Conservation (phyloP, 1,140 invertebrate species). For the Dicyema japonicum region DNA sequence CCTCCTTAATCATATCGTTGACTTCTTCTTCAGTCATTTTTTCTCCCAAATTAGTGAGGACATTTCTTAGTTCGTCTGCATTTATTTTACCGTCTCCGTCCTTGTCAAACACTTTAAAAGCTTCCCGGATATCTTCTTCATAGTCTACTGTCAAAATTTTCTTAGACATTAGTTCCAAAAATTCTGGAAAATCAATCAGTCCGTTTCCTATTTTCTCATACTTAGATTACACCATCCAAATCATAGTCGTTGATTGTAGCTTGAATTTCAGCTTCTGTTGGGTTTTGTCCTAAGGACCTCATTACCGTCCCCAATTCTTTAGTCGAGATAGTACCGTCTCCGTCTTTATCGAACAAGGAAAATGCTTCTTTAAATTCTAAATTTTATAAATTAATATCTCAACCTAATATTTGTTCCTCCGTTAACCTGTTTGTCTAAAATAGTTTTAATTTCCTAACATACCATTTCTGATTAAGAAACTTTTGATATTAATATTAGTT, state of each 20-base stretch:
- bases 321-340: conserved; percentile 8
- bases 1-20: conserved; percentile 85
- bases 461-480: too few relatives aligned
- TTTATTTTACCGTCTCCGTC: conserved; percentile 18
- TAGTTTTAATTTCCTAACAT: too few relatives aligned
- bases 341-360: conserved; percentile 7
- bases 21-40: conserved; percentile 91
- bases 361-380: conserved; percentile 7
- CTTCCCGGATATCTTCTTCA: conserved; percentile 40
- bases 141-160: conserved; percentile 49
- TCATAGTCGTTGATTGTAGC: too few relatives aligned
- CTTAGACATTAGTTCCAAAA: conserved; percentile 48
- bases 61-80: conserved; percentile 52
- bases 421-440: conserved; percentile 2
- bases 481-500: too few relatives aligned
- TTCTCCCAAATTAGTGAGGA: conserved; percentile 92
- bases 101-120: conserved; percentile 14
- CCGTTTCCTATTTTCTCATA: too few relatives aligned
- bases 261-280: conserved; percentile 9
- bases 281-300: conserved; percentile 12
- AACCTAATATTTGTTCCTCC: conserved; percentile 4
- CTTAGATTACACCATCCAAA: too few relatives aligned
- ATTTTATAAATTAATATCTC: too few relatives aligned
- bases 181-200: conserved; percentile 65
- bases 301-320: conserved; percentile 13